Evolutionary conservation across 2,113 vertebrate genomes (phyloP), one percentile per base, ranked within the genome.

Genomic region (Sitta europaea): DNA sequence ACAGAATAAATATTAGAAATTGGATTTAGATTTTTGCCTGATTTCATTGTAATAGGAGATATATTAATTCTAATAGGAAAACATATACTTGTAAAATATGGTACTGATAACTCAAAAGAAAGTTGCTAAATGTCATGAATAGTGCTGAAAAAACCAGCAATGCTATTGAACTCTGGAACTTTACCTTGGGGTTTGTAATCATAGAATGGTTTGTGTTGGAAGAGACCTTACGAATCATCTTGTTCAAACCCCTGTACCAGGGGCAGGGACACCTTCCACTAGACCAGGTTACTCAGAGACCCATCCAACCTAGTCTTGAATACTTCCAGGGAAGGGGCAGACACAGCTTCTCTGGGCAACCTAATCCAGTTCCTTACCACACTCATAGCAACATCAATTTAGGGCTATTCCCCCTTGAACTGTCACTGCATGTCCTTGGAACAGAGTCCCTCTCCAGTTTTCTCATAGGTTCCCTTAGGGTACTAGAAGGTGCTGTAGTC

Each of bases 171-270:
- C 29, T 57, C 12, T 50, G 88, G 22, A 78, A 78, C 78, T 5
- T 48, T 67, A 22, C 7, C 14, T 67, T 71, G 5, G 4, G 10
- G 42, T 94, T 62, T 5, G 5, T 85, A 22, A 19, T 45, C 18
- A 33, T 18, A 20, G 33, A 70, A 40, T 61, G 24, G 10, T 70
- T 70, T 40, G 20, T 2, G 8, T 70, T 70, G 21, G 48, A 71
- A 40, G 15, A 6, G 16, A n/a, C 24, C n/a, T 61, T 54, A 59
- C 25, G 38, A 22, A 33, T 58, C 31, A 25, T 45, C 28, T 68
- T 25, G 28, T 70, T 62, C n/a, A 31, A 54, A 17, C 8, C 7
- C 5, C 8, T 2, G 1, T 40, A 11, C 40, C 1, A 0, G 25
- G 23, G 24, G 4, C 24, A 40, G 55, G 38, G 5, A n/a, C 47